Percentiles rank a stretch among this genome's conserved stretches.
phyloP scores from a whole-genome alignment of 2,113 vertebrate genomes.

The Globicephala melas region DNA sequence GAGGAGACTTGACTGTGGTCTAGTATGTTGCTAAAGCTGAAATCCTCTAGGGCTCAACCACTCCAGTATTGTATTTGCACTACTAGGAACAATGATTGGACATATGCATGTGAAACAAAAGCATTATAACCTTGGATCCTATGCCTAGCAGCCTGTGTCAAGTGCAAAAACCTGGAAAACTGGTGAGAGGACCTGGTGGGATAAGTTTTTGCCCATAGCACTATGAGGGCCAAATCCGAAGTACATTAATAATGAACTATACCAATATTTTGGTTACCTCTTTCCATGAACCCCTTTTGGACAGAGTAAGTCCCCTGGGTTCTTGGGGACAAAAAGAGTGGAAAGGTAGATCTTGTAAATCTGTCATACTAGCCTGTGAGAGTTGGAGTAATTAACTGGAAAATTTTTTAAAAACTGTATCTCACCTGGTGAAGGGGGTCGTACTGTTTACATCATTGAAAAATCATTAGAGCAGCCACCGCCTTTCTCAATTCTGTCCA shows the following conservation, averaged over 20 bases:
- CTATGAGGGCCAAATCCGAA: background rate
- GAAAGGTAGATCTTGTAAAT: background rate
- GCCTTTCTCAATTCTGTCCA: constrained; percentile 37
- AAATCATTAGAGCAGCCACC: constrained; percentile 35
- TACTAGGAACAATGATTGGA: background rate
- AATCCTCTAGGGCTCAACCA: background rate
- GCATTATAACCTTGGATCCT: background rate
- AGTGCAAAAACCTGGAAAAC: background rate
- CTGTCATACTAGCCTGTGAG: background rate
- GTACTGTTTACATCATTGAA: constrained; percentile 30
- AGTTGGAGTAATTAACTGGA: background rate
- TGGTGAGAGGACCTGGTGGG: background rate
- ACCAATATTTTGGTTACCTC: background rate
- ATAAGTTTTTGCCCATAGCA: background rate
- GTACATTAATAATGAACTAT: background rate
- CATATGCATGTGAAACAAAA: background rate
- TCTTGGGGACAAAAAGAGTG: background rate
- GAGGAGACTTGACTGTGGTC: background rate
- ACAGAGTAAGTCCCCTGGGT: background rate
- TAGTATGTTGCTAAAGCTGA: constrained; percentile 28
- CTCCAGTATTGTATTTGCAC: background rate
- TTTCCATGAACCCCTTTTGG: background rate
- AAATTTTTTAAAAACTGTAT: background rate
- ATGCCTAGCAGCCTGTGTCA: background rate
- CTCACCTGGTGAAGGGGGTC: background rate